Evolutionary conservation across 2,888 invertebrate species (phyloP), one percentile per base, ranked within the genome.

Genomic region (Thecocarcelia acutangulata): DNA sequence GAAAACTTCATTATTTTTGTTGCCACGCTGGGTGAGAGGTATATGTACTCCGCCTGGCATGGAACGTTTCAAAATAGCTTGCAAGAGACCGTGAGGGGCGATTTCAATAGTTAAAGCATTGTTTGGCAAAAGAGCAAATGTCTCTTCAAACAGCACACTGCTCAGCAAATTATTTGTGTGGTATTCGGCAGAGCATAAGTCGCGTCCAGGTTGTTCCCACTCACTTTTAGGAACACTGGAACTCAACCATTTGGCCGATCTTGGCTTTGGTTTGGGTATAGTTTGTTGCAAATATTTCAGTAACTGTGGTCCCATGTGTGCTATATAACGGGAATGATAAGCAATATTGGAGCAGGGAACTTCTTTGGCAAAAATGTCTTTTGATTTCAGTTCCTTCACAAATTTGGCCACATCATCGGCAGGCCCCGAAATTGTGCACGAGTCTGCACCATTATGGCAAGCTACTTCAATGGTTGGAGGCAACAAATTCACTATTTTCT

Each of bases 361-460:
- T 86, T 95, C 94, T 83, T 94, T 93, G 0, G 96, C 96, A 87
- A 96, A 96, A 56, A 96, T 92, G 1, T 94, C 94, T 85, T 95
- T 93, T 0, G 92, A 92, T 73, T 93, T 92, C 46, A 96, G 90
- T 85, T 94, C 91, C 5, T 92, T 92, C 0, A 95, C 93, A 87
- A 95, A 95, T 66, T 87, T 89, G 85, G 92, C 92, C 87, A 96
- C 93, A 54, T 92, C 91, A 4, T 94, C 94, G 46, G 93, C 93
- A 0, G 96, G 96, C 0, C 97, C 98, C 0, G 97, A 97, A 84
- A 98, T 94, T n/a, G 97, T 97, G 66, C 96, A 94, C 58, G 95
- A 96, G 85, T 96, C 95, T 0, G 93, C 92, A 0, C 95, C 93
- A 87, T 97, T 97, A 91, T 96, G 96, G 87, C 97, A 97, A 0